Conservation (phyloP, 2,113 vertebrate genomes). For the Cyphomyrus plagiostoma region DNA sequence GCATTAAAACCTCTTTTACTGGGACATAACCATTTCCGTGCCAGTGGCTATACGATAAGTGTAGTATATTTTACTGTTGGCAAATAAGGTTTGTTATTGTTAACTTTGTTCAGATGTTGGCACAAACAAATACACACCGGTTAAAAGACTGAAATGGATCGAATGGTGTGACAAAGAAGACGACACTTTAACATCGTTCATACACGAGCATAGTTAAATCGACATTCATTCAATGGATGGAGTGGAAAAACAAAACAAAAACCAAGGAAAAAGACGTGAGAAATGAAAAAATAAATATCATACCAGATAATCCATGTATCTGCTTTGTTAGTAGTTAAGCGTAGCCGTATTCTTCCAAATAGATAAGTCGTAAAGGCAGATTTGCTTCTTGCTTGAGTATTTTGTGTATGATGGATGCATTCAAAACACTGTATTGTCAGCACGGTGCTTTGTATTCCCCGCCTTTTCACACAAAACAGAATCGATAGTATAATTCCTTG, state of each 20-base stretch:
- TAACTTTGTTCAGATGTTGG: not conserved
- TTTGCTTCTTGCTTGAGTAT: constrained; percentile 11
- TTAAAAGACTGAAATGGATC: not conserved
- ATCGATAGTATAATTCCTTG: constrained; percentile 28
- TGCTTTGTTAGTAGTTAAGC: constrained; percentile 27
- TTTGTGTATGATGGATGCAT: constrained; percentile 23
- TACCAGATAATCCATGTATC: constrained; percentile 68
- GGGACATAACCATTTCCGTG: not conserved
- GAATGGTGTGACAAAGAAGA: not conserved
- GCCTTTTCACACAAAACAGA: constrained; percentile 45
- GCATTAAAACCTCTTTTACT: not conserved
- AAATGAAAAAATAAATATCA: constrained; percentile 27
- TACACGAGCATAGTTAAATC: not conserved
- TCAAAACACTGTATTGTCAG: constrained; percentile 25
- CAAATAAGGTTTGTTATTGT: not conserved
- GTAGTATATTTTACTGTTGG: not conserved
- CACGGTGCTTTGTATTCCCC: constrained; percentile 59
- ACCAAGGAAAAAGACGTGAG: not conserved
- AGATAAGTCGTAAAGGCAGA: constrained; percentile 7
- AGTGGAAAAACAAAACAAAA: not conserved
- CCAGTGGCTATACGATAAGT: not conserved
- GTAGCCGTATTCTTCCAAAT: not conserved
- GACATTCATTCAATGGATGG: not conserved
- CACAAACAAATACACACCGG: not conserved
- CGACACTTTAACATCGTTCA: not conserved